Evolutionary conservation across 2,888 invertebrate genomes (phyloP).

Genomic region (Cepaea hortensis): DNA sequence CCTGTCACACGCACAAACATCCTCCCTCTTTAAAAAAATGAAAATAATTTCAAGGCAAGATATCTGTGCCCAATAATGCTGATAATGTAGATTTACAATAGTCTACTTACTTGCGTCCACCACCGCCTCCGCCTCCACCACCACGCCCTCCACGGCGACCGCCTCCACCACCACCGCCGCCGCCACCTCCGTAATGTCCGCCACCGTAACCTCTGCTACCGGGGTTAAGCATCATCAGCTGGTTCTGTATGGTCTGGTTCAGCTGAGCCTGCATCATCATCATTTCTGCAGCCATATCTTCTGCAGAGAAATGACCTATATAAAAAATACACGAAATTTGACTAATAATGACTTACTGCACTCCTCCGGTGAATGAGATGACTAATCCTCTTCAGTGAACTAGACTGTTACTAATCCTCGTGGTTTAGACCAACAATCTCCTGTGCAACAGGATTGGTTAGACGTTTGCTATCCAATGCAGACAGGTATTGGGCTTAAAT

Average conservation of each 20-base stretch:
- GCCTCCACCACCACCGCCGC: conserved; percentile 25
- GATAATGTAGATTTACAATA: too few species aligned
- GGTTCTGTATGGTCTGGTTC: conserved; percentile 47
- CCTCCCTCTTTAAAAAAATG: too few species aligned
- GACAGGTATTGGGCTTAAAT: too few species aligned
- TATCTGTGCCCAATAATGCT: too few species aligned
- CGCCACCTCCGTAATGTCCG: conserved; percentile 6
- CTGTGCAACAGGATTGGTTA: too few species aligned
- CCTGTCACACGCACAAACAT: too few species aligned
- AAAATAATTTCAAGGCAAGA: too few species aligned
- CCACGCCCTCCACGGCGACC: conserved; percentile 12
- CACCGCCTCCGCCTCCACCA: not conserved
- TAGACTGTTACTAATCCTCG: too few species aligned
- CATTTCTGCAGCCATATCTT: conserved; percentile 50
- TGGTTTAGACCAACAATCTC: too few species aligned
- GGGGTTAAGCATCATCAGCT: conserved; percentile 47
- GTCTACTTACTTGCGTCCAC: conserved; percentile 18
- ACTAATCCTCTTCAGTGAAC: too few species aligned
- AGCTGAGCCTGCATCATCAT: conserved; percentile 51
- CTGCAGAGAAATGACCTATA: conserved; percentile 6
- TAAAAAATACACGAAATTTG: not conserved
- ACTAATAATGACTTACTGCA: not conserved
- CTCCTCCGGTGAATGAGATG: too few species aligned
- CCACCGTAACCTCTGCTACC: conserved; percentile 19
- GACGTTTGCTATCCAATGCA: too few species aligned